Base-by-base conservation (phyloP, 2,113 vertebrate species). In the Pseudopodoces humilis region DNA sequence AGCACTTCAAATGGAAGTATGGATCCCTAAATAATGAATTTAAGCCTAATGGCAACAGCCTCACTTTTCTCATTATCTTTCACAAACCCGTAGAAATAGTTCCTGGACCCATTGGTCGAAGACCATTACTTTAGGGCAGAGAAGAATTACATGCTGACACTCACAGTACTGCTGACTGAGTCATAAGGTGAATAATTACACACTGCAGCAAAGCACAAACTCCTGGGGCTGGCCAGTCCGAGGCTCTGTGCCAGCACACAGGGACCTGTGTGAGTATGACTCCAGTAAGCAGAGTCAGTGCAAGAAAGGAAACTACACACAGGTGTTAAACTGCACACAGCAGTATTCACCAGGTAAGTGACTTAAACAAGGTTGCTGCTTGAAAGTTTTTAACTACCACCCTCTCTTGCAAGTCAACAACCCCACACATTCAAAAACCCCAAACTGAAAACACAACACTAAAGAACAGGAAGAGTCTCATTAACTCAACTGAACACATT, bases 1-100 rank as follows among this genome's bases (percentile, higher is more conserved):
- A 94, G 69, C 72, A 83, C 60, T 71, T 90, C 71, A 65, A 70
- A 83, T 30, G 85, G 55, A 88, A 9, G 22, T 78, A 88, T 63
- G 39, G 80, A 88, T 78, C 56, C 68, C 69, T 15, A 15, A 76
- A 64, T 91, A 90, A 96, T 75, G 33, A 93, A 90, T 95, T 90
- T 59, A 88, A 96, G 24, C 60, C 72, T 93, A 97, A 97, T 78
- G 86, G 94, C 88, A 93, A 63, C 4, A 90, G 86, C 47, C 31
- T 88, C 6, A 9, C 59, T 86, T 95, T 92, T 78, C 83, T 94
- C 83, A 84, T 92, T 92, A 91, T 72, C 80, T 95, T 86, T 75
- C 80, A 81, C 72, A 67, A 86, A 70, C 47, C 64, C 44, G 78
- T 44, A 88, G 76, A 96, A 86, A 71, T 9, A 88, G 83, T 75